Base-by-base conservation (phyloP, 2,888 invertebrate genomes). In the Scaptomyza flava region DNA sequence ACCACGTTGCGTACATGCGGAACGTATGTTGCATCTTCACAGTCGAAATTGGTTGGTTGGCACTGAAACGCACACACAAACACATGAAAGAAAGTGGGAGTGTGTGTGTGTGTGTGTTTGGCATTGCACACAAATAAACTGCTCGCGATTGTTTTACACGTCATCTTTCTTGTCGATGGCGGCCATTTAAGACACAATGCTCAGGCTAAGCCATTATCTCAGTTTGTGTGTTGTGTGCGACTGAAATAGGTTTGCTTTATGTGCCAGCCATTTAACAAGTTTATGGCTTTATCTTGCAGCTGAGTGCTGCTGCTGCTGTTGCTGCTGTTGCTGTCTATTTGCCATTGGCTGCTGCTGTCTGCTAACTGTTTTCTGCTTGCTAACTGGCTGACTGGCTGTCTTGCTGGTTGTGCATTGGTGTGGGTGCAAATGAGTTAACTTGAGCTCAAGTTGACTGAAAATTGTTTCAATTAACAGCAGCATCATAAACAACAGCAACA, bases 381-480 rank as follows among this genome's bases (percentile, higher is more conserved):
- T 33, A 9, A n/a, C 34, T n/a, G 6, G 36, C 36, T 36, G n/a
- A 5, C n/a, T 36, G 36, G 14, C 38, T 36, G n/a, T 5, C n/a
- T 36, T n/a, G 14, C 38, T 41, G 38, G 17, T 17, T 41, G 41
- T 41, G 46, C 43, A 38, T 53, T 34, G 66, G 64, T 47, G 54
- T 65, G 60, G 42, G 67, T 53, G 65, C 57, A 63, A 76, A 73
- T 77, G 68, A 61, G 69, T 62, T 70, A 79, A 64, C 70, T 81
- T 73, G 33, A 63, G 65, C 65, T 59, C 73, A 70, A 81, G 74
- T 65, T 70, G 64, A 81, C 81, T 81, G 71, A 70, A 77, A 81
- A 79, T 81, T 79, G 78, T 81, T 81, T 81, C 78, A 79, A 79
- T 83, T 81, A 81, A 81, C 63, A 78, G 77, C 72, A 61, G 73